Evolutionary conservation across 2,797 vertebrate genomes (phyloP).

Genomic region (Cirrhinus mrigala): DNA sequence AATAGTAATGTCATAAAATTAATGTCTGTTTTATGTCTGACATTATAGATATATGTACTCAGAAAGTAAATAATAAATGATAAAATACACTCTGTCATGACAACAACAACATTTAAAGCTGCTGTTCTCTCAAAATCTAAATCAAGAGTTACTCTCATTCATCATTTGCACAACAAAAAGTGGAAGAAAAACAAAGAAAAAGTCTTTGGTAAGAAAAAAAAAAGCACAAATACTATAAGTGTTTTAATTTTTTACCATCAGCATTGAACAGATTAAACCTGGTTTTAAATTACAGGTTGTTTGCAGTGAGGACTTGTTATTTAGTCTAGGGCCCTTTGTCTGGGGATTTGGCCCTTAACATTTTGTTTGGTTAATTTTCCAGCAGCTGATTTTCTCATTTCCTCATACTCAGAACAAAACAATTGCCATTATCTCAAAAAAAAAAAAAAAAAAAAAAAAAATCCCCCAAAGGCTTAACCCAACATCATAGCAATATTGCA

Average conservation of each 20-base stretch:
- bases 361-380: neutral
- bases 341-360: neutral
- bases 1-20: neutral
- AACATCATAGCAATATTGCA: neutral
- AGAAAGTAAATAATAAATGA: neutral
- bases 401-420: neutral
- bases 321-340: neutral
- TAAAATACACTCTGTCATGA: neutral
- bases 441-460: neutral
- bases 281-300: constrained; percentile 4
- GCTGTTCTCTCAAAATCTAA: too few relatives aligned
- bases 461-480: neutral
- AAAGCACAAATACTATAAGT: neutral
- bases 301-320: neutral
- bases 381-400: constrained; percentile 11
- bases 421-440: neutral
- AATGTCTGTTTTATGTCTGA: neutral
- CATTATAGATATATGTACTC: neutral
- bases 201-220: neutral
- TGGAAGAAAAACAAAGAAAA: neutral
- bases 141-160: neutral
- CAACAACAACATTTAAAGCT: too few relatives aligned
- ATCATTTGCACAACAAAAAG: neutral
- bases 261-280: neutral
- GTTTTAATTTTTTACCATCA: neutral